Conservation (phyloP, 2,113 vertebrate species). For the Nesoenas mayeri region DNA sequence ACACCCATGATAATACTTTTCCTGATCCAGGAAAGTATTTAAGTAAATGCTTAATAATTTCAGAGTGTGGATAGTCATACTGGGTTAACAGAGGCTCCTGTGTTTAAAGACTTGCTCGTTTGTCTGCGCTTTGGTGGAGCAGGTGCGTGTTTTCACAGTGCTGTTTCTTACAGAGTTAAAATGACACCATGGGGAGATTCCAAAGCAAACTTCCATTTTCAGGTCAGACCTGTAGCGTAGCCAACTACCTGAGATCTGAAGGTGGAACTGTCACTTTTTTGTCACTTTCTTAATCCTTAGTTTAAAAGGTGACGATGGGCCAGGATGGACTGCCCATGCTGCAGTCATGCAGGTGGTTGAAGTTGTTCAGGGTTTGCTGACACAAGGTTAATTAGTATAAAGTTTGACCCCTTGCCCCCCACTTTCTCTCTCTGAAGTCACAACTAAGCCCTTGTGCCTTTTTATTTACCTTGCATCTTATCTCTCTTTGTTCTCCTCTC, state of each 20-base stretch:
- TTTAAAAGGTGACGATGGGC: not conserved
- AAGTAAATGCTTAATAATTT: not conserved
- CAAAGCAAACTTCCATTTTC: not conserved
- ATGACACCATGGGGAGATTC: not conserved
- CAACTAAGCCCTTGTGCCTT: not conserved
- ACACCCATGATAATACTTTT: not conserved
- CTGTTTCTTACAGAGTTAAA: not conserved
- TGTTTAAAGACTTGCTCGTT: not conserved
- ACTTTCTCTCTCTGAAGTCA: conserved; percentile 18
- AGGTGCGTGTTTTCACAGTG: not conserved
- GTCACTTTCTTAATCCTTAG: not conserved
- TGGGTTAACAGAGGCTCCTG: not conserved
- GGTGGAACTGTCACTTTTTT: not conserved
- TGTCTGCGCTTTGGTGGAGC: not conserved
- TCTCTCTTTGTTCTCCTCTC: conserved; percentile 9
- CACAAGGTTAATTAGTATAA: not conserved
- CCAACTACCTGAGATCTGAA: not conserved
- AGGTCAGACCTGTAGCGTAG: not conserved
- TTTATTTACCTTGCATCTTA: conserved; percentile 37
- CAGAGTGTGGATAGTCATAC: not conserved
- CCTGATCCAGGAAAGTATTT: not conserved
- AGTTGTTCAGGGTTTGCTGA: not conserved
- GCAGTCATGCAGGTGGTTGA: not conserved
- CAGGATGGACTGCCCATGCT: not conserved
- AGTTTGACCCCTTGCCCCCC: not conserved